Conservation (phyloP, 2,113 vertebrate species). For the Sinosuthora webbiana region DNA sequence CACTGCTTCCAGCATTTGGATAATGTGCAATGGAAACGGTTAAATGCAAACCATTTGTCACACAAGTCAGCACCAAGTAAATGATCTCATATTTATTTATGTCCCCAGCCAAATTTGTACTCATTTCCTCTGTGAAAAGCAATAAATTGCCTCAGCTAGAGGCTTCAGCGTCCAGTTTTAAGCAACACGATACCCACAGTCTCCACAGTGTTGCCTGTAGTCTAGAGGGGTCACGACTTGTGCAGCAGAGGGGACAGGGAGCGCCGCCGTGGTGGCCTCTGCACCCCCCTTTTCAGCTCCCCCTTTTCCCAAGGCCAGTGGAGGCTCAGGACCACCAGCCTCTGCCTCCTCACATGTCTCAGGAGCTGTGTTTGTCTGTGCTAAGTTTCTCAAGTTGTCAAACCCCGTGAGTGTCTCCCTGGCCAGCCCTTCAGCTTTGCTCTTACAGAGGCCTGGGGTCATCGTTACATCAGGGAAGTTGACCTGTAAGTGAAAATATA, state of each 20-base stretch:
- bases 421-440: neutral
- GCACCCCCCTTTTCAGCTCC: neutral
- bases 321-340: neutral
- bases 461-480: neutral
- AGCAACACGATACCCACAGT: neutral
- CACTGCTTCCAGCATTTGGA: neutral
- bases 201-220: neutral
- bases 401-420: neutral
- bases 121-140: conserved; percentile 33
- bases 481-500: neutral
- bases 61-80: neutral
- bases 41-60: neutral
- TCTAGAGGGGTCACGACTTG: neutral
- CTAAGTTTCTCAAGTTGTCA: neutral
- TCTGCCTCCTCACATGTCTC: neutral
- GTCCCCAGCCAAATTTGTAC: conserved; percentile 10
- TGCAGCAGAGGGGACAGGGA: neutral
- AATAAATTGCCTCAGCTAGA: conserved; percentile 7
- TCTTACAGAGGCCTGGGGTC: neutral
- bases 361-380: neutral
- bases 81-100: conserved; percentile 42
- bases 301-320: neutral
- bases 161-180: neutral
- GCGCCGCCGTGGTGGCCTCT: accelerated
- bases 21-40: neutral